Percentiles rank a stretch among this genome's conserved stretches.
phyloP scores from a whole-genome alignment of 2,888 invertebrate species.

The Physocephala rufipes region DNA sequence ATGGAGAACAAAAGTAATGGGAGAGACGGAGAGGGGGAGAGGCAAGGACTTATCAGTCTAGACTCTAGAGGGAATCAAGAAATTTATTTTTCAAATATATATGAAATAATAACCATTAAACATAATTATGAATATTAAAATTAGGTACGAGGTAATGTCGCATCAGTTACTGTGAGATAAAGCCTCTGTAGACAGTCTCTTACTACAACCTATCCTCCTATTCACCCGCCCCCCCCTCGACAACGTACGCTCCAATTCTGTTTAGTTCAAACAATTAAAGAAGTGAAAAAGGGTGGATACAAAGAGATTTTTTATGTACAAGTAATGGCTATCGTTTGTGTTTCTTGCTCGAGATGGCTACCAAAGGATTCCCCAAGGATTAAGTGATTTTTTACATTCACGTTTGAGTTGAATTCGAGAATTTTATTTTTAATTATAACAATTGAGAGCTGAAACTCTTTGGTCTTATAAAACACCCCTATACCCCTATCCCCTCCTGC shows the following conservation, averaged over 20 bases:
- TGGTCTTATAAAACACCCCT: background rate
- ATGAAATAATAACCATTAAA: background rate
- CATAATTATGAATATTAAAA: constrained; percentile 19
- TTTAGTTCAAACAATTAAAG: too few relatives aligned
- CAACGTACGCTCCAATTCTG: background rate
- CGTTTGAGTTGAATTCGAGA: background rate
- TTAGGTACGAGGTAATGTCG: too few relatives aligned
- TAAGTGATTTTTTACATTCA: too few relatives aligned
- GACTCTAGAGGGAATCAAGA: background rate
- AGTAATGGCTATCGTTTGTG: background rate
- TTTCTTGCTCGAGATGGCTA: background rate
- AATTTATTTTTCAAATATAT: too few relatives aligned
- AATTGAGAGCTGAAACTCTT: constrained; percentile 21
- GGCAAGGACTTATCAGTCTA: too few relatives aligned
- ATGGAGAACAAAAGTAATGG: background rate
- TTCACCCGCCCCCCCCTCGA: background rate
- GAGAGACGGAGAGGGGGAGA: background rate
- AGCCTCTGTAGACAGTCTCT: background rate
- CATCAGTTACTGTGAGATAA: background rate
- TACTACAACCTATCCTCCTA: background rate
- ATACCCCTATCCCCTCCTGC: background rate
- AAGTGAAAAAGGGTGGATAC: background rate
- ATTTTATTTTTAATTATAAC: constrained; percentile 24
- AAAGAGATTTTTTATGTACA: background rate
- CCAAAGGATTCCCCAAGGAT: constrained; percentile 17